A percentile compares a stretch with the other conserved stretches of the same genome.
Evolutionary conservation across 2,888 invertebrate species (phyloP).

Genomic region (Acrocyrtus sp.): DNA sequence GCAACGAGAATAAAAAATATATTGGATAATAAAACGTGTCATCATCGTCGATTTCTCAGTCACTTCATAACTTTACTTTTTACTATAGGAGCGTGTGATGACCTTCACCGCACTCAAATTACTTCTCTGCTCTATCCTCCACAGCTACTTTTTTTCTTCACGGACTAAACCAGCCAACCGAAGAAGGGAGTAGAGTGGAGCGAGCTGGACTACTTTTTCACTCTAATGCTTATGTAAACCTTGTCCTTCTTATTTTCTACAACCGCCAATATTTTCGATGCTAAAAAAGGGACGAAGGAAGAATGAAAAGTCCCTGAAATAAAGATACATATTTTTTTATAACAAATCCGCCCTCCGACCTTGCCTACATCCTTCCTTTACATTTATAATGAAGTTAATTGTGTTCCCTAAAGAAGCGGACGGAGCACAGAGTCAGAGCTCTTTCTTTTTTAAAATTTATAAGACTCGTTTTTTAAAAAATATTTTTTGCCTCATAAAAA

Average conservation of each 20-base stretch:
- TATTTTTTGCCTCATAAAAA: not conserved
- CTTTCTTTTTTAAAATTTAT: too few relatives aligned
- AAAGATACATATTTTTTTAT: not conserved
- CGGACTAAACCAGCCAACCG: not conserved
- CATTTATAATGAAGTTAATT: not conserved
- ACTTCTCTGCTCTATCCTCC: too few relatives aligned
- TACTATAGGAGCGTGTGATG: not conserved
- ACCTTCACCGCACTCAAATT: not conserved
- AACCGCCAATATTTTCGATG: conserved; percentile 35
- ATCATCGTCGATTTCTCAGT: not conserved
- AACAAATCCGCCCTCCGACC: conserved; percentile 41
- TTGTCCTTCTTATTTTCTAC: conserved; percentile 24
- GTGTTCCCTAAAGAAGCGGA: not conserved
- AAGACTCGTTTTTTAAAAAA: too few relatives aligned
- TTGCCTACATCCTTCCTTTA: conserved; percentile 39
- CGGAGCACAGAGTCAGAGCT: not conserved
- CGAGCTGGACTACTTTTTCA: not conserved
- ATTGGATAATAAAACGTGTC: not conserved
- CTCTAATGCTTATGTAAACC: not conserved
- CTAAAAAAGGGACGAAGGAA: conserved; percentile 1
- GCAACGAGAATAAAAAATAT: too few relatives aligned
- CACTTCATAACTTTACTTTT: not conserved
- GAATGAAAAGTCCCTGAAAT: not conserved
- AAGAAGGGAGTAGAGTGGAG: not conserved
- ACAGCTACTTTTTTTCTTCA: not conserved